These are phyloP conservation scores for Listronotus oregonensis DNA, from an alignment of 1,140 invertebrate genomes.

Conservation along the genomic window DNA sequence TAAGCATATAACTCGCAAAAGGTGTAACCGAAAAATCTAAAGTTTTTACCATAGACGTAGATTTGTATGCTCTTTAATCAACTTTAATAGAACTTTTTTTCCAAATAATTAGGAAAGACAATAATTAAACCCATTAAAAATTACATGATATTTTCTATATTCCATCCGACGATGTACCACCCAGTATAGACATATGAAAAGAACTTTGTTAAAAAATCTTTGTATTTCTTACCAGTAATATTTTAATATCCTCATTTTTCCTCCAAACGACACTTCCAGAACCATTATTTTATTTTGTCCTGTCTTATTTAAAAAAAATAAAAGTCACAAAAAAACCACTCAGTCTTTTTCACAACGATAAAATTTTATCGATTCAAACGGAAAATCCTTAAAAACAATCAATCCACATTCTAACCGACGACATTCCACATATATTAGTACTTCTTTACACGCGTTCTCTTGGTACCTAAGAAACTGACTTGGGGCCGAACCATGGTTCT, in stretches of 20 bases:
- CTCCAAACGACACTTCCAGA: constrained; percentile 20
- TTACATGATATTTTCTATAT: too few species aligned
- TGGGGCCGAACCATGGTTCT: constrained; percentile 20
- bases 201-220: too few species aligned
- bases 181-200: too few species aligned
- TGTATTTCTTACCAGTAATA: constrained; percentile 51
- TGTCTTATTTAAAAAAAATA: neutral
- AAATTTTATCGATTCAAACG: constrained; percentile 8
- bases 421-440: constrained; percentile 22
- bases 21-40: too few species aligned
- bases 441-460: constrained; percentile 11
- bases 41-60: too few species aligned
- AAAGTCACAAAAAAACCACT: neutral
- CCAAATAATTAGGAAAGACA: too few species aligned
- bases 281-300: constrained; percentile 13
- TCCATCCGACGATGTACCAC: too few species aligned
- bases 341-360: neutral
- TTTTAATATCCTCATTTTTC: constrained; percentile 54
- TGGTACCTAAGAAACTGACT: constrained; percentile 24
- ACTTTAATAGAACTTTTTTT: too few species aligned
- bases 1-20: too few species aligned
- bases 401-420: constrained; percentile 6
- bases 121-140: too few species aligned
- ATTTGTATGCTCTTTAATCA: too few species aligned
- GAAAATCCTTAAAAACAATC: constrained; percentile 20